Base-by-base conservation (phyloP, 1,140 invertebrate genomes). In the Drosophila sulfurigaster region DNA sequence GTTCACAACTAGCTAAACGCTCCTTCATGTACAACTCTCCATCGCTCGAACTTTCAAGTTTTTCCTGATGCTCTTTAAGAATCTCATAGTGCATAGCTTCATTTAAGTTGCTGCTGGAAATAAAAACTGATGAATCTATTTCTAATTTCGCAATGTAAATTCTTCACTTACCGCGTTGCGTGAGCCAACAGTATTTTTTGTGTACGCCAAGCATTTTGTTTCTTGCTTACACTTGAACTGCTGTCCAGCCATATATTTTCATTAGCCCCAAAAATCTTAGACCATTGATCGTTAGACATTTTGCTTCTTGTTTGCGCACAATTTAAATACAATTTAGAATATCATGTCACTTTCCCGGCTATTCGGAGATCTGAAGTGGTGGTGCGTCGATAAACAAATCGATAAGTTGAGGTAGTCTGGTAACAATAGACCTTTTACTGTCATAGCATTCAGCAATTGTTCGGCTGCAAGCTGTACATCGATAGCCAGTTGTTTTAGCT, bases 151-250 rank as follows among this genome's bases (percentile, higher is more conserved):
- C 4, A 11, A 5, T 20, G 0, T 6, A 1, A 0, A 3, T 45
- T 54, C 2, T 11, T 1, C 1, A 41, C 20, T 56, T 52, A 89
- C 83, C 52, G 28, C 1, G 78, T 70, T 20, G 67, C 54, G 1
- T 87, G 73, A 2, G 59, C 62, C 5, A 91, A 57, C 5, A 91
- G 3, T 5, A 88, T 7, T 1, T 56, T 58, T 43, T 91, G 82
- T 0, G 30, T n/a, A 1, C 88, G 75, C 88, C 88, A 91, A 2
- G 75, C 80, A 30, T 68, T 76, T 28, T 73, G 71, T 59, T 69
- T 68, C 0, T 30, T 7, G 4, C 25, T 35, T 6, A 5, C 58
- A 5, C 48, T 60, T 0, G 67, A n/a, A 25, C 65, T n/a, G 1
- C 2, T 25, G 1, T 59, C 51, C 3, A 45, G n/a, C 69, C 69